Evolutionary conservation across 2,797 vertebrate genomes (phyloP), one percentile per base, ranked within the genome.

Genomic region (Anas bahamensis): DNA sequence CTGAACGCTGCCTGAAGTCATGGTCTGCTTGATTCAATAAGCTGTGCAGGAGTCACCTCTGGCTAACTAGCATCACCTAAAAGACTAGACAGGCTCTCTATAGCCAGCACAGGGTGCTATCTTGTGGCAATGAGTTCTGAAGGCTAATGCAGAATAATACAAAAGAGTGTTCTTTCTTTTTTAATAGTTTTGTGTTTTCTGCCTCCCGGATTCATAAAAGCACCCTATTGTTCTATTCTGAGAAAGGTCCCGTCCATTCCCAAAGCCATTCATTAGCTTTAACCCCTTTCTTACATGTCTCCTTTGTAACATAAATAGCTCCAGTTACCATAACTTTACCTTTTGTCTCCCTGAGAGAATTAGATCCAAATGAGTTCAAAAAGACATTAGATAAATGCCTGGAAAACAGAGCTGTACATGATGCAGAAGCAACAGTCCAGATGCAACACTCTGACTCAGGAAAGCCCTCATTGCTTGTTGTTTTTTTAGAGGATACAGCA

Each of bases 171-270:
- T 96, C 91, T 95, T 94, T 94, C 90, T 86, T 90, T 89, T 93
- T 89, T 92, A 84, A 94, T 76, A 94, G 90, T 95, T 97, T 89
- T 94, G 74, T 95, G 80, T 94, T 94, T 96, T 93, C 83, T 89
- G 80, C 75, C 91, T 95, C 92, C 69, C 71, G 21, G 89, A 92
- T 91, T 87, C 74, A 86, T 94, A 95, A 95, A 95, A 94, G 87
- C 80, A 39, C 65, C n/a, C 83, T 83, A 93, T 95, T 94, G 93
- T 95, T 95, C 85, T 90, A 4, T 95, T 96, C 95, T 94, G 91
- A 96, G 85, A 94, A 95, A 94, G 89, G 90, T 94, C 91, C 86
- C 2, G 4, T 96, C 94, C 86, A 93, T 91, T 93, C 91, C 81
- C 83, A 92, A 95, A 88, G 94, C 80, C 80, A 92, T 91, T 96